These are phyloP conservation scores for Pygoscelis antarcticus DNA, from an alignment of 2,113 vertebrate species.

Conservation along the genomic window DNA sequence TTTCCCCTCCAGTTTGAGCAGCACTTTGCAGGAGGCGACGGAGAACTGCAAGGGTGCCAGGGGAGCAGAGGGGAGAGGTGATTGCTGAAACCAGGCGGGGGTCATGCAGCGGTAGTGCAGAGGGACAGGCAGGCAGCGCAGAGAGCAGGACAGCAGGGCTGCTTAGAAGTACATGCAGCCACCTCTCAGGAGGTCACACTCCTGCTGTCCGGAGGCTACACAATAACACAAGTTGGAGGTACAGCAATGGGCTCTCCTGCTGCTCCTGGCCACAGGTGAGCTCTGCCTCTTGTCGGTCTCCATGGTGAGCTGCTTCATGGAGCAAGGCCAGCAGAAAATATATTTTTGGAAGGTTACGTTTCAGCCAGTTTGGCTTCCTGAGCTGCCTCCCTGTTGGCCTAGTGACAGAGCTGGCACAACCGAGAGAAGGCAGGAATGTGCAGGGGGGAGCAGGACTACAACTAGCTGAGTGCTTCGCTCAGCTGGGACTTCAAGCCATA, in stretches of 20 bases:
- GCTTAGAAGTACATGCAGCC: not conserved
- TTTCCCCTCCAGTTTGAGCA: not conserved
- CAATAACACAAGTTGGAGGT: not conserved
- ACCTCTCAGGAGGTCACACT: not conserved
- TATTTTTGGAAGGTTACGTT: not conserved
- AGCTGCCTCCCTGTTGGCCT: not conserved
- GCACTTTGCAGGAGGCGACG: not conserved
- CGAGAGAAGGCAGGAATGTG: not conserved
- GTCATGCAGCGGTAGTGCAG: accelerated
- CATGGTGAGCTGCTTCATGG: not conserved
- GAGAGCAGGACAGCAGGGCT: not conserved
- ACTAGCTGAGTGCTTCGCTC: not conserved
- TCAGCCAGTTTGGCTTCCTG: not conserved
- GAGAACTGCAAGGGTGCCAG: not conserved
- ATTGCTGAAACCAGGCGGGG: not conserved
- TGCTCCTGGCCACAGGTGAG: not conserved
- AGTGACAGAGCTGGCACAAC: not conserved
- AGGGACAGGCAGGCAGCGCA: not conserved
- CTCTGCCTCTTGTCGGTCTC: not conserved
- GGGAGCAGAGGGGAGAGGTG: not conserved
- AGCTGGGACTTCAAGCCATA: not conserved
- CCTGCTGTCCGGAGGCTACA: not conserved
- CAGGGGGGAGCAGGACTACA: not conserved
- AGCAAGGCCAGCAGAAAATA: not conserved
- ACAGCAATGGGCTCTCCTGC: not conserved